Base-by-base conservation (phyloP, 2,113 vertebrate species). In the Sinocyclocheilus grahami region DNA sequence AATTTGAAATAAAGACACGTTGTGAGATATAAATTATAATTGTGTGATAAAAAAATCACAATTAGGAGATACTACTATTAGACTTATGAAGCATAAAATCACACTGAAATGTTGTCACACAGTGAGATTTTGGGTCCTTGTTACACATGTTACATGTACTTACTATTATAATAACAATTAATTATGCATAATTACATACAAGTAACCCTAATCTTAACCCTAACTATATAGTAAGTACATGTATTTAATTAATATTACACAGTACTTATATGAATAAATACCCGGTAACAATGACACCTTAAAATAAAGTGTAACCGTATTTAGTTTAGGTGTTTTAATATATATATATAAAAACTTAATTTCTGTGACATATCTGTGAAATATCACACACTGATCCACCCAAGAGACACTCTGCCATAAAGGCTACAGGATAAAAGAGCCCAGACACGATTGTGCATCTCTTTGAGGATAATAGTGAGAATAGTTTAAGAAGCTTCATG, bases 381-480 rank as follows among this genome's bases (percentile, higher is more conserved):
- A 46, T 63, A 22, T 42, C 58, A 14, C 37, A 46, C 62, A 51
- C 16, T 33, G 33, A 63, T 81, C 14, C 79, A 65, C 12, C 14
- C 37, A 27, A 51, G 62, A 20, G 16, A 82, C 60, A 67, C 79
- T 65, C 2, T 67, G 13, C 42, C 71, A 74, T 24, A 48, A 67
- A 67, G 46, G 6, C 3, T 24, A 6, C 24, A n/a, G 22, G 33
- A 81, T 81, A 20, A 65, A 65, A 71, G 46, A 33, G 27, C 46
- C 4, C 10, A 69, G 24, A 69, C 27, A 71, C 42, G 53, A 82
- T 82, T 82, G 80, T 69, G 80, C n/a, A 82, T 82, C 46, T 69
- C 62, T 71, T 69, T 13, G 20, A 14, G 24, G 39, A 20, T 12
- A 53, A 82, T 20, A 20, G n/a, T 27, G 2, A 48, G n/a, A 65